phyloP scores from a whole-genome alignment of 1,140 invertebrate genomes.

The Eulimnadia texana region DNA sequence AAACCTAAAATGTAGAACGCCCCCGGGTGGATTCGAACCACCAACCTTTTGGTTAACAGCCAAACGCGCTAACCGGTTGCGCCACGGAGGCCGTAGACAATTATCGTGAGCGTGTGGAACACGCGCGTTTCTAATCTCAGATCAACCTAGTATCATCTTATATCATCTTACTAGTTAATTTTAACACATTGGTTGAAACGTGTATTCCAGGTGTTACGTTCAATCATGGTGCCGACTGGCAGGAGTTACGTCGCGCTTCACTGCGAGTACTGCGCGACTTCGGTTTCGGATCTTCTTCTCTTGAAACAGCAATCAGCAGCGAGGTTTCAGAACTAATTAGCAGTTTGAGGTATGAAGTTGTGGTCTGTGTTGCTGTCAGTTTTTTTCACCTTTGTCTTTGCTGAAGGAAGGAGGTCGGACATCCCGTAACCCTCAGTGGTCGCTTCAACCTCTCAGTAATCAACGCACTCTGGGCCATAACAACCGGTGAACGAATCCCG shows the following conservation, averaged over 20 bases:
- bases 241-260: slow-evolving; percentile 51
- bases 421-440: background rate
- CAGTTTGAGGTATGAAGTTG: background rate
- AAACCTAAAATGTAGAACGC: too few relatives aligned
- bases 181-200: too few relatives aligned
- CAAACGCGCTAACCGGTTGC: too few relatives aligned
- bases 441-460: slow-evolving; percentile 4
- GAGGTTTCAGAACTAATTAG: slow-evolving; percentile 20
- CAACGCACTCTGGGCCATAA: slow-evolving; percentile 12
- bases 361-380: background rate
- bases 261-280: slow-evolving; percentile 49
- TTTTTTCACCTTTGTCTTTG: too few relatives aligned
- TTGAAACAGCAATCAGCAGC: slow-evolving; percentile 25
- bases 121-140: too few relatives aligned
- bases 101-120: too few relatives aligned
- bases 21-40: too few relatives aligned
- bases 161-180: too few relatives aligned
- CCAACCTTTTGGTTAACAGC: too few relatives aligned
- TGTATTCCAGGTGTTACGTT: slow-evolving; percentile 2
- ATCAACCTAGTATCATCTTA: too few relatives aligned
- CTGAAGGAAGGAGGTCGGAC: slow-evolving; percentile 8
- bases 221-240: slow-evolving; percentile 41
- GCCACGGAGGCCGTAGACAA: too few relatives aligned
- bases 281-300: slow-evolving; percentile 44
- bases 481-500: slow-evolving; percentile 7